Evolutionary conservation across 1,140 invertebrate genomes (phyloP).

Genomic region (Pseudomyrmex flavicornis): DNA sequence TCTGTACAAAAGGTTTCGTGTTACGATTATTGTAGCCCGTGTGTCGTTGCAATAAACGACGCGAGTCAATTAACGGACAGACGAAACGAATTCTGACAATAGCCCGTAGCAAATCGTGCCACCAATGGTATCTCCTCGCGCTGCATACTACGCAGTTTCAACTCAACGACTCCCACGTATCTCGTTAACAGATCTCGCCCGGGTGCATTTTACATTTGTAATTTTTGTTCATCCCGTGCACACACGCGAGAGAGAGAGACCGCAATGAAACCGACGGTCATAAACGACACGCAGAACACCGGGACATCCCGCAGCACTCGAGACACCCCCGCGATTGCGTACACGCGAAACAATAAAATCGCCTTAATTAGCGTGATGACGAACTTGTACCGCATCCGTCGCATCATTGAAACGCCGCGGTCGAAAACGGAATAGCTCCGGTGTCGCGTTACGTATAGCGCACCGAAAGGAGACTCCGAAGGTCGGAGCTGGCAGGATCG

Average conservation of each 20-base stretch:
- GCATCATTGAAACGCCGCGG: slow-evolving; percentile 1
- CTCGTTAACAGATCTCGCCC: background rate
- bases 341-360: slow-evolving; percentile 45
- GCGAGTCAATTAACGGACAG: slow-evolving; percentile 53
- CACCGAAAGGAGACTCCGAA: slow-evolving; percentile 39
- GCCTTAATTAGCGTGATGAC: slow-evolving; percentile 57
- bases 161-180: slow-evolving; percentile 29
- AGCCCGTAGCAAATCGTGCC: background rate
- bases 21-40: slow-evolving; percentile 70
- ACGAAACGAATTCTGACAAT: slow-evolving; percentile 18
- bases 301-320: background rate
- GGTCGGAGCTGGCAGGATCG: background rate
- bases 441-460: slow-evolving; percentile 36
- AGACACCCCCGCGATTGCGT: slow-evolving; percentile 27
- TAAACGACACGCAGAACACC: slow-evolving; percentile 10
- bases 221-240: background rate
- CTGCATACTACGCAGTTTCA: too few relatives aligned
- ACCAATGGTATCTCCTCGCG: background rate
- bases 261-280: background rate
- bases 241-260: background rate
- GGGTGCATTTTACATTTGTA: slow-evolving; percentile 34
- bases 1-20: slow-evolving; percentile 5
- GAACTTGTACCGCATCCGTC: background rate
- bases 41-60: slow-evolving; percentile 48
- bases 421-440: slow-evolving; percentile 30